Evolutionary conservation across 1,140 invertebrate genomes (phyloP).

Genomic region (Coptotermes formosanus): DNA sequence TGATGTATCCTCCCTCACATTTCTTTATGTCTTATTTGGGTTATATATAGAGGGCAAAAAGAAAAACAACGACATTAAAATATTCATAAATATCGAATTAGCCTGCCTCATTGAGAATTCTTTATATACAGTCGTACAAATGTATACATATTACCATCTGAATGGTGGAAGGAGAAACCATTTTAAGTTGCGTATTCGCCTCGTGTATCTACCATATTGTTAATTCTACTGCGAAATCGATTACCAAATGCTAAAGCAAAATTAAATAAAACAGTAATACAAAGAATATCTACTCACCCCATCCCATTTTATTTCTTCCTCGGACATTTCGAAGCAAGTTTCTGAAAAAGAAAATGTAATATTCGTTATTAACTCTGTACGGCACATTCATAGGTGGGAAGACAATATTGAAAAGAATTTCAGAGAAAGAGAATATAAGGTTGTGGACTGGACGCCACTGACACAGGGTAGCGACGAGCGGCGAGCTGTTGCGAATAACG

Average conservation of each 20-base stretch:
- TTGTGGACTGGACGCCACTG: too few relatives aligned
- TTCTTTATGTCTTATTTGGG: slow-evolving; percentile 3
- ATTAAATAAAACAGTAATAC: not conserved
- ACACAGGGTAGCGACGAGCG: too few relatives aligned
- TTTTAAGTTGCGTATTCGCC: not conserved
- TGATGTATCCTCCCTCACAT: not conserved
- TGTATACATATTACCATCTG: not conserved
- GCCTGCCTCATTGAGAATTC: not conserved
- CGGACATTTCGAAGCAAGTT: too few relatives aligned
- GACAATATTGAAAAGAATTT: too few relatives aligned
- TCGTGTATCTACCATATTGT: not conserved
- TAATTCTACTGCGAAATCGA: not conserved
- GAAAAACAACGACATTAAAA: not conserved
- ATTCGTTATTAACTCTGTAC: too few relatives aligned
- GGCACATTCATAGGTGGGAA: too few relatives aligned
- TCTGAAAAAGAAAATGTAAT: too few relatives aligned
- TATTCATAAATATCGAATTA: slow-evolving; percentile 29
- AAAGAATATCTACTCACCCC: too few relatives aligned
- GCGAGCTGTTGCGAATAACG: too few relatives aligned
- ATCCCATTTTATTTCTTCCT: too few relatives aligned
- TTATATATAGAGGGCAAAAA: not conserved
- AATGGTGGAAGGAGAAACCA: not conserved
- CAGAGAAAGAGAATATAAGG: too few relatives aligned
- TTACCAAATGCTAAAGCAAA: not conserved
- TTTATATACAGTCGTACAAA: not conserved